Evolutionary conservation across 1,140 invertebrate species (phyloP).

Genomic region (Ceratina japonica): DNA sequence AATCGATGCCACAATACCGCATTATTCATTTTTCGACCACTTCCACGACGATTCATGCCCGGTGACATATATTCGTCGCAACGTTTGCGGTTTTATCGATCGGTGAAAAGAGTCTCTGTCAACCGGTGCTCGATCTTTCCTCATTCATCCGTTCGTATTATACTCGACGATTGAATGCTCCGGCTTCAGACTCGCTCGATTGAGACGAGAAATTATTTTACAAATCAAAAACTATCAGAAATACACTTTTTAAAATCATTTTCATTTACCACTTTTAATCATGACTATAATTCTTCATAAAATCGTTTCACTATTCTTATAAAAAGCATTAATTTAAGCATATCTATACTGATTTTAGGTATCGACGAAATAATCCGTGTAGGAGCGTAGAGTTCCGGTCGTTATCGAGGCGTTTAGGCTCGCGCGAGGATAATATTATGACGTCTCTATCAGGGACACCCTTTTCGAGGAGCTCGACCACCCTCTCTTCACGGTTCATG

Average conservation of each 20-base stretch:
- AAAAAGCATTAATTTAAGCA: no score
- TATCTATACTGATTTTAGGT: no score
- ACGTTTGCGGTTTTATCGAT: constrained; percentile 4
- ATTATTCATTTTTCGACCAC: constrained; percentile 34
- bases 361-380: no score
- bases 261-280: no score
- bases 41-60: constrained; percentile 16
- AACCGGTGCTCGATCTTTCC: not conserved
- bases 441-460: constrained; percentile 71
- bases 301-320: no score
- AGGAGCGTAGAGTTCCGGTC: no score
- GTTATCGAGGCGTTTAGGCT: constrained; percentile 40
- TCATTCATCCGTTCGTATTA: not conserved
- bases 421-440: constrained; percentile 74
- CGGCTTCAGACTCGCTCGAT: not conserved
- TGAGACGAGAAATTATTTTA: no score
- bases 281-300: no score
- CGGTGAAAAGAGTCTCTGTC: constrained; percentile 12
- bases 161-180: no score
- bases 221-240: no score
- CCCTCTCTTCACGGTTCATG: constrained; percentile 69
- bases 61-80: not conserved
- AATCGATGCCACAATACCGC: constrained; percentile 53
- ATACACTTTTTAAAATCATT: no score
- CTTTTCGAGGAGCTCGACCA: constrained; percentile 52